Percentiles rank a stretch among this genome's conserved stretches.
These are phyloP conservation scores for Mus pahari DNA, from an alignment of 2,113 vertebrate genomes.

Conservation along the genomic window DNA sequence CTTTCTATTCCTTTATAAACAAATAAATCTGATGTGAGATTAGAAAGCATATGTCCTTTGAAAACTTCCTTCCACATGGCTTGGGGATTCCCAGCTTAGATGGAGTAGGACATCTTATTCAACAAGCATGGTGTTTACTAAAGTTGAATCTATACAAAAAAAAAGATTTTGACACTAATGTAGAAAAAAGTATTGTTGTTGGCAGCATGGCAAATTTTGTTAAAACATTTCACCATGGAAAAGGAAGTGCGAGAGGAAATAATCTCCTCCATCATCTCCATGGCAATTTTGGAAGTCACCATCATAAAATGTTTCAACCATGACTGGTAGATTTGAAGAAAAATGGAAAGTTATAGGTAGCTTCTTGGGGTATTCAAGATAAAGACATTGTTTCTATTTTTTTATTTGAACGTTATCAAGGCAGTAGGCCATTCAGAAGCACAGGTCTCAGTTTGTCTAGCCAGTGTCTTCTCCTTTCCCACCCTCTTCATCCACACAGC, in stretches of 20 bases:
- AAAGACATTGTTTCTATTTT: not conserved
- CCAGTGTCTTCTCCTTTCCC: not conserved
- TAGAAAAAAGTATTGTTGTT: constrained; percentile 27
- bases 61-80: not conserved
- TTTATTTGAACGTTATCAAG: not conserved
- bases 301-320: constrained; percentile 51
- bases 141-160: constrained; percentile 22
- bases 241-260: not conserved
- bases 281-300: not conserved
- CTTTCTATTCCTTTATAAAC: not conserved
- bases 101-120: not conserved
- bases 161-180: not conserved
- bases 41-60: not conserved
- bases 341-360: constrained; percentile 41
- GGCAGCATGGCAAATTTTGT: constrained; percentile 56
- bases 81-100: constrained; percentile 11
- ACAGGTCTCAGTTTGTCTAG: not conserved
- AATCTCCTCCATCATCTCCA: constrained; percentile 48
- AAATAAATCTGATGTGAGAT: not conserved
- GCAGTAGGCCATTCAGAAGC: not conserved
- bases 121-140: not conserved
- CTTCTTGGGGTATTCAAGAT: not conserved
- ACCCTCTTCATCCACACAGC: not conserved
- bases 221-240: constrained; percentile 40
- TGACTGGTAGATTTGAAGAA: constrained; percentile 8